Conservation (phyloP, 2,888 invertebrate genomes). For the Apamea sordens region DNA sequence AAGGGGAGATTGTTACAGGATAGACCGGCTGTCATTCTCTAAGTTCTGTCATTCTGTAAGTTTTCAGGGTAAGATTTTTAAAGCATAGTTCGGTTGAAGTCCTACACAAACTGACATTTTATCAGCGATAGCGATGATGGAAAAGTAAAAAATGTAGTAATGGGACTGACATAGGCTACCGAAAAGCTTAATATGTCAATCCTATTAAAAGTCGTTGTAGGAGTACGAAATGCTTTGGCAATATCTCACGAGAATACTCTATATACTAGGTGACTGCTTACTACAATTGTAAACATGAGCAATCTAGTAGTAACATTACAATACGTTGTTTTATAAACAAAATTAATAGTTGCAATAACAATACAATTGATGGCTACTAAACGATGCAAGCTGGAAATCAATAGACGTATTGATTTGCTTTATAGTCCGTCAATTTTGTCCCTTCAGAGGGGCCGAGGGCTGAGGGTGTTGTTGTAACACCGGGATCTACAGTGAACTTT, state of each 20-base stretch:
- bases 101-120: neutral
- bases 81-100: neutral
- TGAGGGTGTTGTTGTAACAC: neutral
- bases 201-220: neutral
- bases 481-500: neutral
- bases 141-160: neutral
- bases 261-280: neutral
- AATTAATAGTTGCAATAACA: constrained; percentile 28
- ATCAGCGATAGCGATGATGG: no score
- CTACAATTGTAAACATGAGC: constrained; percentile 14
- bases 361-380: constrained; percentile 8
- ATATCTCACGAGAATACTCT: neutral
- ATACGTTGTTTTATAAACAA: constrained; percentile 32
- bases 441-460: neutral
- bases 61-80: neutral
- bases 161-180: neutral
- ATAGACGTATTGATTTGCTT: constrained; percentile 7
- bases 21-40: no score
- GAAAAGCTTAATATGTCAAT: neutral
- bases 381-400: constrained; percentile 23
- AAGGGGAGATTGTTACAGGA: no score
- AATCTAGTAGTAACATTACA: constrained; percentile 2
- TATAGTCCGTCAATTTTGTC: neutral
- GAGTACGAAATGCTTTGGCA: neutral
- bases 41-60: no score